These are phyloP conservation scores for Camponotus fellah DNA, from an alignment of 2,888 invertebrate genomes.

Conservation along the genomic window DNA sequence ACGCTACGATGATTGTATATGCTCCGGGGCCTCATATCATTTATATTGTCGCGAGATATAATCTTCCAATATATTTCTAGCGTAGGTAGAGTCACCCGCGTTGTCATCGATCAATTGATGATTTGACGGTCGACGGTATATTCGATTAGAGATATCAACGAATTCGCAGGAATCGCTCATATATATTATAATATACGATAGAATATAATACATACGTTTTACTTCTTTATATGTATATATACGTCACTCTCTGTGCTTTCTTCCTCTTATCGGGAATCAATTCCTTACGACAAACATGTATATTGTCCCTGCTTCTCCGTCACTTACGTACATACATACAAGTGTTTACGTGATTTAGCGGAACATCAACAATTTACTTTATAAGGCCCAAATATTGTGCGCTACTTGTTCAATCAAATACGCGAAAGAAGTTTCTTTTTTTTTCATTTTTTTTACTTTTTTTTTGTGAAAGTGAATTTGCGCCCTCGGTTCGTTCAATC, in stretches of 20 bases:
- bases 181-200: constrained; percentile 41
- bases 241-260: constrained; percentile 38
- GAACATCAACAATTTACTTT: constrained; percentile 73
- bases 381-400: constrained; percentile 78
- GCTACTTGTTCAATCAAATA: constrained; percentile 76
- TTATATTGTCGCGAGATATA: constrained; percentile 74
- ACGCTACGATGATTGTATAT: constrained; percentile 64
- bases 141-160: constrained; percentile 60
- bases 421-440: constrained; percentile 60
- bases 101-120: constrained; percentile 19
- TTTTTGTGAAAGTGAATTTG: constrained; percentile 62
- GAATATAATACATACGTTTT: constrained; percentile 46
- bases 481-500: constrained; percentile 40
- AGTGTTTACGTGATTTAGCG: constrained; percentile 58
- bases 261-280: constrained; percentile 67
- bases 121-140: constrained; percentile 38
- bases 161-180: constrained; percentile 48
- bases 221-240: constrained; percentile 44
- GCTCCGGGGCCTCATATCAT: constrained; percentile 51
- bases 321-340: constrained; percentile 43
- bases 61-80: constrained; percentile 63
- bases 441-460: not conserved
- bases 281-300: constrained; percentile 70
- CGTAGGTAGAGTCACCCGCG: constrained; percentile 47
- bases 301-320: constrained; percentile 48